Conservation (phyloP, 2,888 invertebrate species). For the Rhagium mordax region DNA sequence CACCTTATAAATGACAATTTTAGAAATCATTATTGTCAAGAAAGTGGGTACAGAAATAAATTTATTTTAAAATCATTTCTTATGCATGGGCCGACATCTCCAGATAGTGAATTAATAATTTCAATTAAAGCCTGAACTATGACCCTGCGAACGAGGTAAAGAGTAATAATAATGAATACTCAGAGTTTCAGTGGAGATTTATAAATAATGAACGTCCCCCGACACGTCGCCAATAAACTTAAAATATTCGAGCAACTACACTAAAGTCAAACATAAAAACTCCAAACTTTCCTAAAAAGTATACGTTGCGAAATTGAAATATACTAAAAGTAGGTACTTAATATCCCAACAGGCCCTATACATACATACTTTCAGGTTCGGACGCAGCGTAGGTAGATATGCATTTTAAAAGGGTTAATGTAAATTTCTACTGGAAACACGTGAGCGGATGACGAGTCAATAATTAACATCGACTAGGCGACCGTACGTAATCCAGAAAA, state of each 20-base stretch:
- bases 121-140: too few relatives aligned
- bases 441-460: neutral
- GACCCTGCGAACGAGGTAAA: too few relatives aligned
- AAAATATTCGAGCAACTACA: neutral
- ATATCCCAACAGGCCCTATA: neutral
- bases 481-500: neutral
- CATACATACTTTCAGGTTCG: neutral
- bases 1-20: too few relatives aligned
- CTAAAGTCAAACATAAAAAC: neutral
- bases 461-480: neutral
- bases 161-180: neutral
- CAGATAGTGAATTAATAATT: too few relatives aligned
- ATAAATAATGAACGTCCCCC: neutral
- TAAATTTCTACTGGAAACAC: neutral
- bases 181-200: neutral
- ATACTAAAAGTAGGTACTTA: neutral
- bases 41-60: too few relatives aligned
- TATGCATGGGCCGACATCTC: too few relatives aligned
- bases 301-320: neutral
- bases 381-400: too few relatives aligned
- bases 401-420: neutral
- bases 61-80: too few relatives aligned
- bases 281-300: neutral
- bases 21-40: too few relatives aligned
- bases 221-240: neutral